Base-by-base conservation (phyloP, 2,113 vertebrate species). In the Lophura nycthemera region DNA sequence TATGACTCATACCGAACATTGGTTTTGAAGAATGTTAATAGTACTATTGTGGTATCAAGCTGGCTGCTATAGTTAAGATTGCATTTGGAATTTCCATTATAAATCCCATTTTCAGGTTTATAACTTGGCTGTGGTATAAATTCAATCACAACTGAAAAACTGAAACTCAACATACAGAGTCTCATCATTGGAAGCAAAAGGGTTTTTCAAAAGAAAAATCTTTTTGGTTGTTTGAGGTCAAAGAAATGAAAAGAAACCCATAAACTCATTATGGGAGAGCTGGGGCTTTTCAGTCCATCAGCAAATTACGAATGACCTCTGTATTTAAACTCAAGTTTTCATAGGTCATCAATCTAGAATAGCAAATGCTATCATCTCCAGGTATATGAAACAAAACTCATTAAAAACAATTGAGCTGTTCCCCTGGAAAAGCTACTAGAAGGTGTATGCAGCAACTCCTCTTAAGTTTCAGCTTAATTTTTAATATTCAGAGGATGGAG, bases 61-160 rank as follows among this genome's bases (percentile, higher is more conserved):
- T 96, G 90, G 81, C 76, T 93, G 92, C 48, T 78, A 86, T 89
- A 89, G 92, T 96, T 90, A 90, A 92, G 65, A 86, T 70, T 95
- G 52, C 56, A 92, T 95, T 96, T 95, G 92, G 92, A n/a, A n/a
- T 96, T 97, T 96, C 96, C 91, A 97, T 97, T 96, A 97, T 92
- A 97, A 98, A 97, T 96, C 89, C 95, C 96, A 95, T 97, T 98
- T 98, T 97, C 83, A 21, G 79, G 83, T 95, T 98, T 98, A 97
- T 97, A 94, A 94, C 94, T 89, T 95, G 92, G 91, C 92, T 96
- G 63, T 94, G 96, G 73, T 92, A 97, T 96, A 97, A 98, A 97
- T 97, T 97, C 96, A 96, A 94, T 96, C 81, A 56, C 89, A 90
- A 76, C 50, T 95, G 91, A 96, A 97, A 96, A 90, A 76, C 50